Evolutionary conservation across 2,888 invertebrate genomes (phyloP), one percentile per base, ranked within the genome.

Genomic region (Biston stratarius): DNA sequence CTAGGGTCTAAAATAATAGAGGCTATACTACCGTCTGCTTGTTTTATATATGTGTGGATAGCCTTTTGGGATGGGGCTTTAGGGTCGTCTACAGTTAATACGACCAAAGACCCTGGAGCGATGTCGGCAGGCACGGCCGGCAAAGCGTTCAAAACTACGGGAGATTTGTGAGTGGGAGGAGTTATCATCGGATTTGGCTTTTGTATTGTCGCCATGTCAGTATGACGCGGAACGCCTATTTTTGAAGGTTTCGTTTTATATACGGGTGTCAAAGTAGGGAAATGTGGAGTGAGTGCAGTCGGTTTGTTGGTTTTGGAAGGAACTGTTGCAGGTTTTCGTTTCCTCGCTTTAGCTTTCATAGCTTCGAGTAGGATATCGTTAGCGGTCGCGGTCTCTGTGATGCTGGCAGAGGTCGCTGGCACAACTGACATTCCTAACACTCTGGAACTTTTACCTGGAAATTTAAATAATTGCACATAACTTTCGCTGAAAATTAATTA

Each of bases 31-130:
- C 91, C 92, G 0, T 82, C 83, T 0, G 85, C 88, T 5, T 87
- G 82, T 0, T 92, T 88, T 59, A 93, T 88, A 69, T 93, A 94
- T 0, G 93, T 93, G 61, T 94, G 94, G 0, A 93, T 74, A 87
- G 92, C 91, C 67, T 92, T 92, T 73, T 91, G 91, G 0, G 90
- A 80, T 0, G 94, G 91, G 0, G 89, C 87, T 36, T 83, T 82
- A 0, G 94, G 93, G 70, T 93, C 92, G 55, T 90, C 86, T 0
- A 92, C 92, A 0, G 92, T 88, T 1, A 94, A 71, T 0, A 93
- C 91, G 0, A 94, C 93, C 47, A 94, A 71, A 0, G 94, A 94
- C 0, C 93, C 94, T 0, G 79, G 82, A 65, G 92, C 90, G 0
- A 93, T 90, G 65, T 93, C 91, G 0, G 83, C 58, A 5, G 91